Evolutionary conservation across 1,140 invertebrate species (phyloP), one percentile per base, ranked within the genome.

Genomic region (Globodera rostochiensis): DNA sequence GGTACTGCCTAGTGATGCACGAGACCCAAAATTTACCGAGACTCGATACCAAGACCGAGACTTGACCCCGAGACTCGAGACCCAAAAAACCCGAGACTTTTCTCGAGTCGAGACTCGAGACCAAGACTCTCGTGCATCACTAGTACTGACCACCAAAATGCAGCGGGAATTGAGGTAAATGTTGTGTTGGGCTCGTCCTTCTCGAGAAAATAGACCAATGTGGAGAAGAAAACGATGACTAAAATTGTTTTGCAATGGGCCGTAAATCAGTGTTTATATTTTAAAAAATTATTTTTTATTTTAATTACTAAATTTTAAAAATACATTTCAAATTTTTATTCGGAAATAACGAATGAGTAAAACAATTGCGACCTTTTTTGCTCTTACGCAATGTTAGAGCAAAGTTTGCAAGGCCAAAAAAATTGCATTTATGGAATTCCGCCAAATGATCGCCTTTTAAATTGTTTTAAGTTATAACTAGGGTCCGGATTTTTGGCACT

Each of bases 311-410:
- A 36, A 36, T 36, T 36, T 36, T 36, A 36, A 36, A 36, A 36
- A 36, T 36, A 36, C 25, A 36, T 36, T 36, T 36, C 25, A 36
- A 36, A 36, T 36, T 36, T 36, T 36, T 36, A 36, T 36, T 36
- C 25, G 25, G 2, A 71, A 13, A 7, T 71, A 73, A n/a, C 50
- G n/a, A 49, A 88, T 89, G 79, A 89, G 74, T 69, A 89, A 79
- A 1, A 90, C 88, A 73, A 89, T 87, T 8, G 82, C 85, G 13
- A 89, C 88, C 88, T 74, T 89, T 89, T 77, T 89, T 89, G 45
- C 88, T 89, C 69, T 89, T 86, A 64, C 85, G 86, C 36, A 92
- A 90, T 4, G 92, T 92, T 67, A 92, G 84, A 8, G 92, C 90
- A 15, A 92, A 89, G 77, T 89, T 89, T 1, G 88, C 88, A n/a